Percentiles rank a stretch among this genome's conserved stretches.
phyloP scores from a whole-genome alignment of 2,888 invertebrate genomes.

The Pristionchus fissidentatus region DNA sequence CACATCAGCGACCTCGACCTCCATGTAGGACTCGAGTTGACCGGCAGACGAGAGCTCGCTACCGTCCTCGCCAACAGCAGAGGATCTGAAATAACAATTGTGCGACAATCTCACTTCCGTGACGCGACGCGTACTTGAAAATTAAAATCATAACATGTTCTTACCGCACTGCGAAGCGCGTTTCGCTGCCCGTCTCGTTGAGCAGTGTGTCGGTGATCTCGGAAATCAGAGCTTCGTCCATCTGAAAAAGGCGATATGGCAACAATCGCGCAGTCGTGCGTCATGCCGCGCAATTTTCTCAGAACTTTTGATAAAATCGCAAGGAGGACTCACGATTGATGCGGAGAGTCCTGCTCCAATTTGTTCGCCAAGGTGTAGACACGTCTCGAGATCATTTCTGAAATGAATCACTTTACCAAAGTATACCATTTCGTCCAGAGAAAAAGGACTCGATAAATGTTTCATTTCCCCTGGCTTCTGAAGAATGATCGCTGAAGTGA shows the following conservation, averaged over 20 bases:
- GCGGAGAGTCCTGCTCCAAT: not conserved
- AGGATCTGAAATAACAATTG: slow-evolving; percentile 62
- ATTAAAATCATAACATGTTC: not conserved
- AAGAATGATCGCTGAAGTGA: no score
- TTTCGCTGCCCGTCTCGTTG: not conserved
- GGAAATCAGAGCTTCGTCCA: not conserved
- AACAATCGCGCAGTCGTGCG: not conserved
- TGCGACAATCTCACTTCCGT: not conserved
- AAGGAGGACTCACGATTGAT: slow-evolving; percentile 7
- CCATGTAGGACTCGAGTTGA: slow-evolving; percentile 86
- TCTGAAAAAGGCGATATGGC: not conserved
- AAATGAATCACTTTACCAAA: not conserved
- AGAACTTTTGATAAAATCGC: not conserved
- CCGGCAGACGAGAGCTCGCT: slow-evolving; percentile 87
- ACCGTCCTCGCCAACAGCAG: slow-evolving; percentile 86
- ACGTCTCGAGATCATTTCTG: slow-evolving; percentile 37
- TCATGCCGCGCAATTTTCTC: not conserved
- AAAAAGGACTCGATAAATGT: no score
- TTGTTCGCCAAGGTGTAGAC: slow-evolving; percentile 21
- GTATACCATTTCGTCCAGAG: no score
- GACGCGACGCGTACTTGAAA: no score
- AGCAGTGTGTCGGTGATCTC: slow-evolving; percentile 24
- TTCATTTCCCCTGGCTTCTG: no score
- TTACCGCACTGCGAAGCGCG: slow-evolving; percentile 37
- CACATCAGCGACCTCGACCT: slow-evolving; percentile 78